Conservation (phyloP, 2,797 vertebrate genomes). For the Novumbra hubbsi region DNA sequence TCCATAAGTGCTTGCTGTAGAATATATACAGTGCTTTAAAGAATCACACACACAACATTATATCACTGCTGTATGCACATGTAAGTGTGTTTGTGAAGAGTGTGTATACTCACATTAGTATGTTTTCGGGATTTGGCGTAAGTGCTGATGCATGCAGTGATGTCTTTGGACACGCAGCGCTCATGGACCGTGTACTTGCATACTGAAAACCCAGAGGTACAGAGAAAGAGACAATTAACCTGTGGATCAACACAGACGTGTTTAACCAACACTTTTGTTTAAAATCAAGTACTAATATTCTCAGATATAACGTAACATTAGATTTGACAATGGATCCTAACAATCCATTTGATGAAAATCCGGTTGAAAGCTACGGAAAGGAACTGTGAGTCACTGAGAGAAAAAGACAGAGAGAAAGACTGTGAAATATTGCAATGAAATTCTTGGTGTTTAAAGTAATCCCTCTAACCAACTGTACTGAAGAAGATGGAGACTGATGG, state of each 20-base stretch:
- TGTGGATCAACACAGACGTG: neutral
- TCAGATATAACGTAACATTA: neutral
- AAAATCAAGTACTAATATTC: neutral
- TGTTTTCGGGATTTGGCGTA: conserved; percentile 88
- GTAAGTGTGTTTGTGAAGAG: neutral
- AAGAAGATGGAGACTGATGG: too few relatives aligned
- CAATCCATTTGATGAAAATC: neutral
- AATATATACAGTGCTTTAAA: too few relatives aligned
- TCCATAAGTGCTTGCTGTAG: too few relatives aligned
- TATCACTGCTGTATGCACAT: neutral
- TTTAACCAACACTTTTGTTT: neutral
- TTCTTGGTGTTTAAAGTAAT: too few relatives aligned
- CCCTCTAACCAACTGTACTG: too few relatives aligned
- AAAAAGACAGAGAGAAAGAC: neutral
- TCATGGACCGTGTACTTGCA: conserved; percentile 96
- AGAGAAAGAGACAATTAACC: neutral
- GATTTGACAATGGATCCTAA: neutral
- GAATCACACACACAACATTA: neutral
- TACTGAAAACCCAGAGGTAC: conserved; percentile 66
- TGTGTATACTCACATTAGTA: conserved; percentile 77
- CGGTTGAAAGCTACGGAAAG: neutral
- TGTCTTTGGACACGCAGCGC: conserved; percentile 91
- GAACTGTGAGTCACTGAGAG: neutral
- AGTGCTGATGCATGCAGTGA: conserved; percentile 90
- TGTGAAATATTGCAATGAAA: too few relatives aligned